Conservation (phyloP, 2,888 invertebrate species). For the Sphaerophoria taeniata region DNA sequence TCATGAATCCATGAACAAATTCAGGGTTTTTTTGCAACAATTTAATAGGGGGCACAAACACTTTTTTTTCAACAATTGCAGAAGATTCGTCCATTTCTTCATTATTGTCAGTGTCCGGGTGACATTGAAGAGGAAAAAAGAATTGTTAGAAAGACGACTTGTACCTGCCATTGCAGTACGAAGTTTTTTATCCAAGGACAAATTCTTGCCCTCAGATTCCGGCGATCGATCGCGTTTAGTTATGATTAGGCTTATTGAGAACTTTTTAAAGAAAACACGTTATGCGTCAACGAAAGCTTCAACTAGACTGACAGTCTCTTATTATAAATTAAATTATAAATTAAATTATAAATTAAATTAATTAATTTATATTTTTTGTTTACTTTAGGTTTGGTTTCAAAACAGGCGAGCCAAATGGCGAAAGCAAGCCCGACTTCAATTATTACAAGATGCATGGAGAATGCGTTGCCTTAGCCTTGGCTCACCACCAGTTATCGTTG, state of each 20-base stretch:
- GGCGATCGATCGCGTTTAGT: too few species aligned
- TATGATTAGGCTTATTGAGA: too few species aligned
- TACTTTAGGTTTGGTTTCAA: slow-evolving; percentile 93
- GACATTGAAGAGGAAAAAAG: slow-evolving; percentile 14
- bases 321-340: too few species aligned
- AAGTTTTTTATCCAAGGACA: slow-evolving; percentile 5
- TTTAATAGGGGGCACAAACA: too few species aligned
- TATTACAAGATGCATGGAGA: slow-evolving; percentile 95
- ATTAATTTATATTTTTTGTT: neutral
- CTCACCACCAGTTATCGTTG: slow-evolving; percentile 85
- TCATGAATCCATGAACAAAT: too few species aligned
- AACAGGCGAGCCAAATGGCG: slow-evolving; percentile 96
- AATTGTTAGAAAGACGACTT: neutral
- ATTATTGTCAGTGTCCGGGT: slow-evolving; percentile 1
- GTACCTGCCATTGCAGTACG: slow-evolving; percentile 6
- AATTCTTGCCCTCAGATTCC: too few species aligned
- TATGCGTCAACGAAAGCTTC: too few species aligned
- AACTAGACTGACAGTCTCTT: too few species aligned
- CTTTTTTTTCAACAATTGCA: too few species aligned
- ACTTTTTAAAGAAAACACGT: too few species aligned
- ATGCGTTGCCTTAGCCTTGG: slow-evolving; percentile 93
- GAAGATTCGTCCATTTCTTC: neutral
- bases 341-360: too few species aligned
- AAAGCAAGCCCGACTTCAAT: slow-evolving; percentile 92
- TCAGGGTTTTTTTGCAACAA: too few species aligned